A percentile compares a stretch with the other conserved stretches of the same genome.
These are phyloP conservation scores for Lamprotornis superbus DNA, from an alignment of 2,113 vertebrate species.

Conservation along the genomic window DNA sequence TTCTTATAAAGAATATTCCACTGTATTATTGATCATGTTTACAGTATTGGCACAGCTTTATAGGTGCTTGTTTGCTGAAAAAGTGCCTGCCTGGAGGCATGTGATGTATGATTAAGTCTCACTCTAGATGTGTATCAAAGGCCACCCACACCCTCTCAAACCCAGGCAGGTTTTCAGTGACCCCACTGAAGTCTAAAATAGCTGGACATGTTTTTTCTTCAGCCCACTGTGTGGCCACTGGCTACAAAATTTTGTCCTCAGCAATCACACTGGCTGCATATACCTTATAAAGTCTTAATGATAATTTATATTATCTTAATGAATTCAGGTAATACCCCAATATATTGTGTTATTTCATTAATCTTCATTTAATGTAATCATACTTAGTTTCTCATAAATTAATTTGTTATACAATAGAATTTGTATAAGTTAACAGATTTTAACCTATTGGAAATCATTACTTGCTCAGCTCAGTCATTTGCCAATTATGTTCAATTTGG, in stretches of 20 bases:
- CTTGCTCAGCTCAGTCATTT: neutral
- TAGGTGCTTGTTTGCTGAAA: neutral
- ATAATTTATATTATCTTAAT: neutral
- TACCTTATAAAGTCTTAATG: neutral
- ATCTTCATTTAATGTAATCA: neutral
- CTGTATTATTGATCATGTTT: neutral
- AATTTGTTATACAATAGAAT: neutral
- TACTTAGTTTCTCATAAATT: neutral
- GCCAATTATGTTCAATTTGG: neutral
- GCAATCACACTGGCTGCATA: neutral
- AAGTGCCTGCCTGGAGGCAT: slow-evolving; percentile 3
- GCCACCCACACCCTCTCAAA: slow-evolving; percentile 35
- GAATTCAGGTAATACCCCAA: neutral
- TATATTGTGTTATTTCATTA: neutral
- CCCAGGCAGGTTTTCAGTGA: neutral
- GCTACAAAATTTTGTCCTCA: neutral
- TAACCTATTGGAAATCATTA: neutral
- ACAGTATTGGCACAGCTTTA: neutral
- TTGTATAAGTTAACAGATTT: neutral
- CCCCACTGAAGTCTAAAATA: neutral
- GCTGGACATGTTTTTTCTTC: neutral
- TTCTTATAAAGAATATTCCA: neutral
- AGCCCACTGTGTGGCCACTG: neutral
- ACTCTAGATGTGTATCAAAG: slow-evolving; percentile 7
- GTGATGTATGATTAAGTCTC: slow-evolving; percentile 1